Conservation (phyloP, 2,888 invertebrate genomes). For the Cancer borealis region DNA sequence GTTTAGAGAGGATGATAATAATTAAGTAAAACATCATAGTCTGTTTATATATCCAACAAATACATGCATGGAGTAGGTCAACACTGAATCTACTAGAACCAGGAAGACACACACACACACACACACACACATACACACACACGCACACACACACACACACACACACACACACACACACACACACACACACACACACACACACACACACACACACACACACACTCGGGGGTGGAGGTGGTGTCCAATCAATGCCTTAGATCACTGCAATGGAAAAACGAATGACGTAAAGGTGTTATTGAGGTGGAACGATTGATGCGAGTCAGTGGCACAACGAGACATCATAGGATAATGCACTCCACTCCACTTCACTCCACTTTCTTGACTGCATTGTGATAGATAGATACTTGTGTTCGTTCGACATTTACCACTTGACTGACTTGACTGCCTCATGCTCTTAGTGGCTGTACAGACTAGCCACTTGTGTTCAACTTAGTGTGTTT, state of each 20-base stretch:
- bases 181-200: no score
- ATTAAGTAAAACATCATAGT: no score
- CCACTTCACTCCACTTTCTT: not conserved
- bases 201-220: no score
- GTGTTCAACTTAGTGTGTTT: no score
- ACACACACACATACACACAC: no score
- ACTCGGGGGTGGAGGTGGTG: no score
- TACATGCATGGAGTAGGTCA: not conserved
- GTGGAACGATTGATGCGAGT: conserved; percentile 13
- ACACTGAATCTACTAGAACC: not conserved
- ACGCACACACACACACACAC: no score
- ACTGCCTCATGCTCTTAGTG: not conserved
- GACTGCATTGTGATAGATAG: not conserved
- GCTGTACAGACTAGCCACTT: no score
- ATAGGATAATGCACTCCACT: not conserved
- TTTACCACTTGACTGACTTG: not conserved
- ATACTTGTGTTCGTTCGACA: not conserved
- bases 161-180: no score
- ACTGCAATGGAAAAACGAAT: not conserved
- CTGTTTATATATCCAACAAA: not conserved
- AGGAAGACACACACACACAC: no score
- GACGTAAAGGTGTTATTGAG: not conserved
- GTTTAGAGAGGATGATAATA: no score
- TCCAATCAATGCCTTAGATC: not conserved
- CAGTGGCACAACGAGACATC: not conserved